Percentiles rank a stretch among this genome's conserved stretches.
phyloP scores from a whole-genome alignment of 2,113 vertebrate genomes.

The Mystacornis crossleyi region DNA sequence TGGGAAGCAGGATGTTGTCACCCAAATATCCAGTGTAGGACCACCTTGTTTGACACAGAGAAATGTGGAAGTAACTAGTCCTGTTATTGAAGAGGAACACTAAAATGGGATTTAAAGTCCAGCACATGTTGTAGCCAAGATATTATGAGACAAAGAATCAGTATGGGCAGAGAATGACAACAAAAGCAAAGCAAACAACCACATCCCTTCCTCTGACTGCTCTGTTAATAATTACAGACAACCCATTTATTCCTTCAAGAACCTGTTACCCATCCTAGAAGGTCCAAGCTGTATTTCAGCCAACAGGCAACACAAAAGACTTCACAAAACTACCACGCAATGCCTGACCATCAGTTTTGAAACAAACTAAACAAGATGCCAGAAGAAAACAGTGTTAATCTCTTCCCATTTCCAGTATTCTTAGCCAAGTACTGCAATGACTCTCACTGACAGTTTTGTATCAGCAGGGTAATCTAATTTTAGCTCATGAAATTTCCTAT shows the following conservation, averaged over 20 bases:
- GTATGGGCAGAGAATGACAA: neutral
- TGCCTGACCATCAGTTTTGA: neutral
- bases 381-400: neutral
- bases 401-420: neutral
- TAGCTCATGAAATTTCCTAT: neutral
- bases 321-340: neutral
- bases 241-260: neutral
- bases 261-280: neutral
- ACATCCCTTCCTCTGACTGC: neutral
- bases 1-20: constrained; percentile 4
- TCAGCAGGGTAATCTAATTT: neutral
- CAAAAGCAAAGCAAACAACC: neutral
- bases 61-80: neutral
- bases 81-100: neutral
- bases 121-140: neutral
- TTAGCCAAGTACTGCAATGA: neutral
- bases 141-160: neutral
- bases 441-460: neutral
- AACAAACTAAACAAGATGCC: neutral
- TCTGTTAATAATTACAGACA: neutral
- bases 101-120: neutral
- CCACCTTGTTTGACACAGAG: neutral
- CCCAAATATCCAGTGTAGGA: neutral
- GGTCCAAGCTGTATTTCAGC: neutral
- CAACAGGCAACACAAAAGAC: neutral